Percentiles rank a stretch among this genome's conserved stretches.
Conservation (phyloP, 2,797 vertebrate genomes). For the Vespertilio murinus region DNA sequence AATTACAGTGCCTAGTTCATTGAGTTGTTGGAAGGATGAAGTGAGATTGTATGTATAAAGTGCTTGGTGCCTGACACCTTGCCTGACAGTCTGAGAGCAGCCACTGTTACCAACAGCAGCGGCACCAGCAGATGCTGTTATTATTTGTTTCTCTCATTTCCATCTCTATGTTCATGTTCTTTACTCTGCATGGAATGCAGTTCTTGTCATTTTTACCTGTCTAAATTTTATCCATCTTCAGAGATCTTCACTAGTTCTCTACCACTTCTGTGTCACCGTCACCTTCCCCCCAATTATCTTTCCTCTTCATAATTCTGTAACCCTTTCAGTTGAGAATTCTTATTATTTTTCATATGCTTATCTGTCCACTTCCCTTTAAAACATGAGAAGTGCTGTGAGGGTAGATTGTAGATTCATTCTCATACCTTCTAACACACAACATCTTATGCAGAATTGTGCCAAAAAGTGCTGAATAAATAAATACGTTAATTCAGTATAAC, state of each 20-base stretch:
- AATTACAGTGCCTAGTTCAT: background rate
- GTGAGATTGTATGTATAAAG: background rate
- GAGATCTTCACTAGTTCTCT: background rate
- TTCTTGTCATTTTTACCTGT: background rate
- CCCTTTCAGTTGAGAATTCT: background rate
- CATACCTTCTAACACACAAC: background rate
- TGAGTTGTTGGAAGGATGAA: conserved; percentile 1
- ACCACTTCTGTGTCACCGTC: background rate
- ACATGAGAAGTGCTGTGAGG: background rate
- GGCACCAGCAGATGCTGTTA: background rate
- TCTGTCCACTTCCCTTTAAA: background rate
- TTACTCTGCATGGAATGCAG: background rate
- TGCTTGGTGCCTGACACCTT: background rate
- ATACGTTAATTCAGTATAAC: background rate
- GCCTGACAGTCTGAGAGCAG: background rate
- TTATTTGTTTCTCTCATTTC: background rate
- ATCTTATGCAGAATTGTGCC: background rate
- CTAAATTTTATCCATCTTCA: background rate
- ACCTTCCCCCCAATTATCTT: background rate
- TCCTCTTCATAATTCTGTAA: conserved; percentile 16
- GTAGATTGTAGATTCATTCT: background rate
- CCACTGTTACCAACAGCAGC: background rate
- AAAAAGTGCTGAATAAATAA: background rate
- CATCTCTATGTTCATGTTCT: background rate
- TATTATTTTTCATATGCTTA: background rate